These are phyloP conservation scores for Taxidea taxus DNA, from an alignment of 2,113 vertebrate genomes.

Conservation along the genomic window DNA sequence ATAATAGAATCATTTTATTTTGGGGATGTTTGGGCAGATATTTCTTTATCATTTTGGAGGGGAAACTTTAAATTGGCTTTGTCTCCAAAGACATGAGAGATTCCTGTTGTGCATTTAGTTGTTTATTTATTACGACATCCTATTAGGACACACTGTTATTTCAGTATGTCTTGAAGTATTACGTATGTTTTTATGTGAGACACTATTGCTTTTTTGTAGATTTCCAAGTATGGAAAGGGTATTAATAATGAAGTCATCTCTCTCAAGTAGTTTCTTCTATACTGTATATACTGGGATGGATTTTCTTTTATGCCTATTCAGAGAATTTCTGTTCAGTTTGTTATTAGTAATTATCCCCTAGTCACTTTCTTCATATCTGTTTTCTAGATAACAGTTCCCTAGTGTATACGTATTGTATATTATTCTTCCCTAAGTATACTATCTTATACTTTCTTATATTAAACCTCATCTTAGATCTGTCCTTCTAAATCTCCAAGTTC, in stretches of 20 bases:
- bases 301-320: conserved; percentile 36
- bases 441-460: conserved; percentile 48
- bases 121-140: background rate
- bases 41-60: background rate
- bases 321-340: conserved; percentile 41
- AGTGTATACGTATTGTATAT: background rate
- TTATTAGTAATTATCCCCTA: conserved; percentile 8
- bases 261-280: conserved; percentile 40
- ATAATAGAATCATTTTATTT: conserved; percentile 38
- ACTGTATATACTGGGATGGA: background rate
- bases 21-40: background rate
- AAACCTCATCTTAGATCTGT: conserved; percentile 47
- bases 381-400: background rate
- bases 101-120: background rate
- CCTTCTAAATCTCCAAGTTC: conserved; percentile 52
- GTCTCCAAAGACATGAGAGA: conserved; percentile 13
- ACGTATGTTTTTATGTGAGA: conserved; percentile 38
- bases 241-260: conserved; percentile 26
- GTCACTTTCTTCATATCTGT: conserved; percentile 36
- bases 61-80: conserved; percentile 30
- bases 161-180: background rate
- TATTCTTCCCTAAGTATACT: conserved; percentile 41
- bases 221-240: conserved; percentile 29
- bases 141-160: conserved; percentile 25
- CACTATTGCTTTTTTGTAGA: background rate